These are phyloP conservation scores for Agraylea sexmaculata DNA, from an alignment of 1,140 invertebrate genomes.

Conservation along the genomic window DNA sequence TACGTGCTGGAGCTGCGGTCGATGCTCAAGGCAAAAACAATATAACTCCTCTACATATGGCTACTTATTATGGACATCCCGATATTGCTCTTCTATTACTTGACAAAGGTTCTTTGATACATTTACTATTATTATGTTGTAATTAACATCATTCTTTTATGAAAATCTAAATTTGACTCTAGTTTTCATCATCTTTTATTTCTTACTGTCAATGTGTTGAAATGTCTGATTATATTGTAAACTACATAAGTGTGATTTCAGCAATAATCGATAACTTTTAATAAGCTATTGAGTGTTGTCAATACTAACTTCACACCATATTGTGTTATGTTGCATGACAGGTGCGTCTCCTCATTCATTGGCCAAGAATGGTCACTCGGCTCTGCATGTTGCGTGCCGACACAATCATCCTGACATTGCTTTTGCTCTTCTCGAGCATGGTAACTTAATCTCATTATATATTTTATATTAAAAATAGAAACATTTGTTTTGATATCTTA, in stretches of 20 bases:
- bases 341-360: conserved; percentile 87
- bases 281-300: too few species aligned
- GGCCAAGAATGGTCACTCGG: conserved; percentile 97
- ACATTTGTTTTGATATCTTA: neutral
- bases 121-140: too few species aligned
- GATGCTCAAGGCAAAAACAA: conserved; percentile 96
- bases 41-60: conserved; percentile 94
- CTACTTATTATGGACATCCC: conserved; percentile 94
- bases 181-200: too few species aligned
- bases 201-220: too few species aligned
- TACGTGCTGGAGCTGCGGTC: conserved; percentile 77
- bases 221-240: too few species aligned
- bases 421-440: conserved; percentile 86
- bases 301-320: too few species aligned
- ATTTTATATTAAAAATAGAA: neutral
- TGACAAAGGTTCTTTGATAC: conserved; percentile 60
- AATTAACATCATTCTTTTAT: too few species aligned
- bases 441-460: conserved; percentile 24
- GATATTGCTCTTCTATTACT: conserved; percentile 82
- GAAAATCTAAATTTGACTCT: too few species aligned
- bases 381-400: conserved; percentile 94
- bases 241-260: too few species aligned
- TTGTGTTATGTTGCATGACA: conserved; percentile 15
- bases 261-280: too few species aligned
- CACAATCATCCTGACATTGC: conserved; percentile 96